Percentiles rank a stretch among this genome's conserved stretches.
Conservation (phyloP, 1,140 invertebrate genomes). For the Aphis craccivora region DNA sequence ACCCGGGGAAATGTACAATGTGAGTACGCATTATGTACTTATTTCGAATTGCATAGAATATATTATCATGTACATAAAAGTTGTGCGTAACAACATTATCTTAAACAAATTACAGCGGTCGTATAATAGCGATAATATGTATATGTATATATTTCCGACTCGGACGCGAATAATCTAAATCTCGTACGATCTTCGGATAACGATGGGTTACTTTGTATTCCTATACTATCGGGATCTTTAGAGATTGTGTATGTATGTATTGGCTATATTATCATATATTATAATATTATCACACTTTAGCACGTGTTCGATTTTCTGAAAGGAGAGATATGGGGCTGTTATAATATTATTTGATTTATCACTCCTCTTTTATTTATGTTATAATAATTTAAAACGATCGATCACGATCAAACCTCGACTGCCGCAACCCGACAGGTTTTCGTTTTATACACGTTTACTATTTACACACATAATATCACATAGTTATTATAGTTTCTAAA, state of each 20-base stretch:
- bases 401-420: not conserved
- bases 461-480: not conserved
- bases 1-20: no score
- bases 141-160: no score
- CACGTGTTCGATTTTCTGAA: not conserved
- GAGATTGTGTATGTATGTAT: not conserved
- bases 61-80: no score
- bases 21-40: no score
- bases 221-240: not conserved
- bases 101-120: no score
- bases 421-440: not conserved
- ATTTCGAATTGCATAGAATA: no score
- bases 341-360: not conserved
- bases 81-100: no score
- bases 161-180: no score
- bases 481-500: not conserved
- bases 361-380: not conserved
- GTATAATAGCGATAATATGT: no score
- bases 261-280: not conserved
- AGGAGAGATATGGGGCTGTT: not conserved
- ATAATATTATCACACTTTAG: not conserved
- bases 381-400: not conserved
- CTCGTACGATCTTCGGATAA: no score
- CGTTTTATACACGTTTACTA: not conserved
- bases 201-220: not conserved